Conservation (phyloP, 2,113 vertebrate species). For the Peromyscus polionotus region DNA sequence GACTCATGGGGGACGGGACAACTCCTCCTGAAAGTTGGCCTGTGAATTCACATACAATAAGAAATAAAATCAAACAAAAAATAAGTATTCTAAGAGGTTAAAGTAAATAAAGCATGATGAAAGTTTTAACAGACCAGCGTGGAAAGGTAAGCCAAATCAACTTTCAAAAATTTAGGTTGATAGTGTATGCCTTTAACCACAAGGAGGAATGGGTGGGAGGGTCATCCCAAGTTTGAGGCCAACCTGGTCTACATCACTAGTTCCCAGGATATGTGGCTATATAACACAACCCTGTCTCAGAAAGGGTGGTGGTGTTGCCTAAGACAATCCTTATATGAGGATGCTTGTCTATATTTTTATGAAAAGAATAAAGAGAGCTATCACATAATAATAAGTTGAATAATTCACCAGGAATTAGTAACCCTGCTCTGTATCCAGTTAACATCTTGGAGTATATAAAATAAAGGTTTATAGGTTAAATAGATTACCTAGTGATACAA, state of each 20-base stretch:
- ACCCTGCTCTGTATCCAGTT: slow-evolving; percentile 26
- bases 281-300: neutral
- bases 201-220: neutral
- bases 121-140: neutral
- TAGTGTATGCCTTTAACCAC: neutral
- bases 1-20: neutral
- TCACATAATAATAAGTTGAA: neutral
- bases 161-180: slow-evolving; percentile 39
- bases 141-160: slow-evolving; percentile 19
- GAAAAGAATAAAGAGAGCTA: neutral
- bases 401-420: slow-evolving; percentile 5
- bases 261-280: neutral
- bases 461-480: neutral
- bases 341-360: neutral
- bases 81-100: neutral
- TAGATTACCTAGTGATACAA: neutral
- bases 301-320: neutral
- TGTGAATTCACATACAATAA: neutral
- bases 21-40: neutral
- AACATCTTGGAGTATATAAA: slow-evolving; percentile 31
- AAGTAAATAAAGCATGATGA: neutral
- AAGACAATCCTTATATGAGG: neutral
- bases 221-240: neutral
- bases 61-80: neutral
- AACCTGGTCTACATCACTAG: neutral